phyloP scores from a whole-genome alignment of 1,140 invertebrate genomes.

The Drosophila sechellia region DNA sequence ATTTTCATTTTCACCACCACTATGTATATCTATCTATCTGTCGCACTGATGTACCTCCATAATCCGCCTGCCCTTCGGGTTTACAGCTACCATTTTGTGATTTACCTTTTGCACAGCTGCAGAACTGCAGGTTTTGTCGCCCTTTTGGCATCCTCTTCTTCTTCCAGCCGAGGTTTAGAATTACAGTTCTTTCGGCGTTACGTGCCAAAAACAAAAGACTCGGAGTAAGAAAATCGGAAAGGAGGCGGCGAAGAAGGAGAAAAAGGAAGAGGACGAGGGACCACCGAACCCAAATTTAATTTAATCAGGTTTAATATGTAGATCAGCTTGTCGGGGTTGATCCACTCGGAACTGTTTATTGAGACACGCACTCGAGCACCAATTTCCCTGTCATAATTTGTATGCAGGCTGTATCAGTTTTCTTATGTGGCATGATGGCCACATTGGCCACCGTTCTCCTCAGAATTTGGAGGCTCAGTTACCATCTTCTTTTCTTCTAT shows the following conservation, averaged over 20 bases:
- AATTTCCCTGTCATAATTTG: constrained; percentile 34
- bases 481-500: too few relatives aligned
- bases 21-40: constrained; percentile 3
- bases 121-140: constrained; percentile 34
- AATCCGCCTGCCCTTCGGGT: constrained; percentile 37
- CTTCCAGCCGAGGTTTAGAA: constrained; percentile 47
- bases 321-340: constrained; percentile 24
- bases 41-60: constrained; percentile 11
- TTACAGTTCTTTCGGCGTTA: constrained; percentile 47
- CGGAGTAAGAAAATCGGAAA: not conserved
- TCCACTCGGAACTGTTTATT: constrained; percentile 20
- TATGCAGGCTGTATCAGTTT: constrained; percentile 38
- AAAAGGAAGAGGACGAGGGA: not conserved
- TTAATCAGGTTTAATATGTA: constrained; percentile 47
- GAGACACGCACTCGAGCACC: constrained; percentile 6
- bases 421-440: not conserved
- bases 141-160: constrained; percentile 14
- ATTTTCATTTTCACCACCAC: not conserved
- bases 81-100: constrained; percentile 63
- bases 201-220: constrained; percentile 56
- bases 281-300: constrained; percentile 25
- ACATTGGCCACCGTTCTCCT: constrained; percentile 2
- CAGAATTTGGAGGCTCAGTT: not conserved
- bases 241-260: not conserved
- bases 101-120: constrained; percentile 57